A percentile compares a stretch with the other conserved stretches of the same genome.
These are phyloP conservation scores for Momotus momota DNA, from an alignment of 2,797 vertebrate species.

Conservation along the genomic window DNA sequence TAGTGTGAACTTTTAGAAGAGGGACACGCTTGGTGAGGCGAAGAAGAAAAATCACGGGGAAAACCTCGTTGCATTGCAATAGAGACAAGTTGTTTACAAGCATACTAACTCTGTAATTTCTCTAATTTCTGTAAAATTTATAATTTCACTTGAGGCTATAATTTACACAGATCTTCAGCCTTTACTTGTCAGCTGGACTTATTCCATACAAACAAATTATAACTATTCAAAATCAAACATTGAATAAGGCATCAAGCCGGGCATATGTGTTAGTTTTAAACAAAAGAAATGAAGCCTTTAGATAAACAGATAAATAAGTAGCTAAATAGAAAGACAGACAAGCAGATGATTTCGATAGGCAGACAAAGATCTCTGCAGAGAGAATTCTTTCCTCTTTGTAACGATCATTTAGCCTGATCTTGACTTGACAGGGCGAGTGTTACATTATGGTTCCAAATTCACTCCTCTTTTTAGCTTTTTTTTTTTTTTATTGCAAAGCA, in stretches of 20 bases:
- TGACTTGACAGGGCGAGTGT: neutral
- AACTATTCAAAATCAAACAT: slow-evolving; percentile 17
- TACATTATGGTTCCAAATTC: neutral
- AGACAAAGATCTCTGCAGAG: slow-evolving; percentile 16
- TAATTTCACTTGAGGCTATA: slow-evolving; percentile 9
- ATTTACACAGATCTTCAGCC: slow-evolving; percentile 28
- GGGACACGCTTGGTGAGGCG: neutral
- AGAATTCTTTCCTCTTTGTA: neutral
- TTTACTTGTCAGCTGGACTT: slow-evolving; percentile 18
- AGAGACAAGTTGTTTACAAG: neutral
- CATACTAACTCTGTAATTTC: neutral
- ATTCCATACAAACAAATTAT: slow-evolving; percentile 11
- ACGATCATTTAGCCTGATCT: neutral
- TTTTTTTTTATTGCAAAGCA: neutral
- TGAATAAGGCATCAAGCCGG: neutral
- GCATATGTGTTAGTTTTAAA: neutral
- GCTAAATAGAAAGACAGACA: neutral
- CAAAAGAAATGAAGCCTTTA: slow-evolving; percentile 17
- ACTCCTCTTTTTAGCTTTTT: neutral
- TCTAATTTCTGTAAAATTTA: slow-evolving; percentile 1
- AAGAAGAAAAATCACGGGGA: neutral
- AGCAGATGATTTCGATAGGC: neutral
- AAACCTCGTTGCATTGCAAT: neutral
- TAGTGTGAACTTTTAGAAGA: neutral
- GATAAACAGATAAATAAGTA: slow-evolving; percentile 49